Base-by-base conservation (phyloP, 2,113 vertebrate genomes). In the Neopipo cinnamomea region DNA sequence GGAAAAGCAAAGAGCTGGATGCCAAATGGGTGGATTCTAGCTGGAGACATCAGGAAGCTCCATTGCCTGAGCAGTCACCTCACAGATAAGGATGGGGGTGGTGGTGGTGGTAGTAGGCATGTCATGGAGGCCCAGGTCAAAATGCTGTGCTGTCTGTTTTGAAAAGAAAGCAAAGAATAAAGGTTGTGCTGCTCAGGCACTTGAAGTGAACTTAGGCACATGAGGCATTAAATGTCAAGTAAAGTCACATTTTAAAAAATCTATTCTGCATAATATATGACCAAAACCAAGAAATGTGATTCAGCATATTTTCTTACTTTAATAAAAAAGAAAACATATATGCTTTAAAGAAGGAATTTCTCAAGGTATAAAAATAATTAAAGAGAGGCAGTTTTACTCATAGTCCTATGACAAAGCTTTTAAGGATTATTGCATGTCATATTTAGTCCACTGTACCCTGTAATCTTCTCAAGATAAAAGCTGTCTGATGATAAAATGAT, bases 381-480 rank as follows among this genome's bases (percentile, higher is more conserved):
- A 39, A 80, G 74, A 82, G n/a, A 53, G 39, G n/a, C 50, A 62
- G 24, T 24, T 75, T 74, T 73, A 77, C 66, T 39, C 33, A 35
- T 16, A 93, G 39, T 56, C 37, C 55, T 91, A 44, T 67, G 59
- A 86, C 74, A 80, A 92, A 77, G 27, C 28, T 73, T 35, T 62
- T 85, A 44, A 68, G 66, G 55, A 49, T 87, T 63, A 91, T 73
- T 95, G 68, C 39, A 71, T 76, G 24, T 58, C 39, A 21, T 70
- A 58, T 91, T 96, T 68, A 88, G 63, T 85, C 52, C 55, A 49
- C 27, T 33, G 22, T 85, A 78, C 22, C n/a, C 67, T 92, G 70
- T 89, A 91, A 92, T 94, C 62, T 91, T 94, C 77, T 95, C 39
- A 88, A 65, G 42, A 95, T 61, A 22, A 75, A 95, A 95, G 82